Evolutionary conservation across 2,888 invertebrate genomes (phyloP).

Genomic region (Tyria jacobaeae): DNA sequence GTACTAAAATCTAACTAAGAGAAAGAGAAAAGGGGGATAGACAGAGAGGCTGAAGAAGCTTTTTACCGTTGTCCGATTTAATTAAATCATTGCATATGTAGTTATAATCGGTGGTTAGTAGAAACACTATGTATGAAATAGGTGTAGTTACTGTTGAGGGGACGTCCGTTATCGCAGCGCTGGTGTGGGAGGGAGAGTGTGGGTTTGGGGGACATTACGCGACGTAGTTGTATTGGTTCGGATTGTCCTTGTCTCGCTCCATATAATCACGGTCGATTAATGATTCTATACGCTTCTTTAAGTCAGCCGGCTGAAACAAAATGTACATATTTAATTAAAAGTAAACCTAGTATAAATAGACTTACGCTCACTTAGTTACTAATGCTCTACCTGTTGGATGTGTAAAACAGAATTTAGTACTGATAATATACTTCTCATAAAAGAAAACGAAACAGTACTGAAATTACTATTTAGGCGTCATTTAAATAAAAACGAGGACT

Average conservation of each 20-base stretch:
- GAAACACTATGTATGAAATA: slow-evolving; percentile 3
- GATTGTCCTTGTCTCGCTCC: slow-evolving; percentile 99
- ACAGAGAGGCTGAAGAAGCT: too few species aligned
- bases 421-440: too few species aligned
- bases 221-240: slow-evolving; percentile 99
- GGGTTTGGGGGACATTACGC: slow-evolving; percentile 88
- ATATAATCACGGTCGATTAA: slow-evolving; percentile 99
- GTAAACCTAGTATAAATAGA: too few species aligned
- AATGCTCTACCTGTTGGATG: too few species aligned
- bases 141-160: neutral
- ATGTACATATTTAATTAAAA: neutral
- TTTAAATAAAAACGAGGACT: too few species aligned
- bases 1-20: too few species aligned
- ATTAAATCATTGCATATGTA: neutral
- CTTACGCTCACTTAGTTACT: too few species aligned
- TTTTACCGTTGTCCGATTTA: neutral
- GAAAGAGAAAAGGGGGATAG: too few species aligned
- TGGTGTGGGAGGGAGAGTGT: slow-evolving; percentile 14
- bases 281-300: slow-evolving; percentile 99
- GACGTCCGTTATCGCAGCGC: neutral
- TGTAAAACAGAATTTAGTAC: too few species aligned
- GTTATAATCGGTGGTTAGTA: neutral
- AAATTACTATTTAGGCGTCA: too few species aligned
- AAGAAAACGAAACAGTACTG: too few species aligned
- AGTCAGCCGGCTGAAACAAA: slow-evolving; percentile 94